These are phyloP conservation scores for Caradrina clavipalpis DNA, from an alignment of 2,888 invertebrate species.

Conservation along the genomic window DNA sequence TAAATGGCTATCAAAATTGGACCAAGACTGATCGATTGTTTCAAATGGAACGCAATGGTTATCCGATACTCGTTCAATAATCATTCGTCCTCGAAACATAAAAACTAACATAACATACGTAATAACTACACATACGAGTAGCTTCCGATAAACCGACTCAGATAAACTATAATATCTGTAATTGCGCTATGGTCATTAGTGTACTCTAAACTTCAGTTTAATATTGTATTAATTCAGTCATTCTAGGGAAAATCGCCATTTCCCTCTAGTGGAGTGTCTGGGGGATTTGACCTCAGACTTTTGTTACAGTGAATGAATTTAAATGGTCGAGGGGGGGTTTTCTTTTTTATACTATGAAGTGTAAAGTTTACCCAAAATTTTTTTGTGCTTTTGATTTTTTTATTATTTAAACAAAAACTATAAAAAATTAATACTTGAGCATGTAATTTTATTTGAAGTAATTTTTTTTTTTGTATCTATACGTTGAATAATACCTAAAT, in stretches of 20 bases:
- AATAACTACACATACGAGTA: conserved; percentile 60
- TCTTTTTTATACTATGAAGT: too few relatives aligned
- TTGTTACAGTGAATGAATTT: too few relatives aligned
- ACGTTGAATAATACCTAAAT: too few relatives aligned
- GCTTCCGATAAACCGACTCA: conserved; percentile 72
- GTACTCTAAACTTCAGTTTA: conserved; percentile 28
- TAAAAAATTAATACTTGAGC: too few relatives aligned
- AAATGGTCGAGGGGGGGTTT: too few relatives aligned
- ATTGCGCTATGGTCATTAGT: conserved; percentile 34
- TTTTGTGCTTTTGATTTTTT: too few relatives aligned
- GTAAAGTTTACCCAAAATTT: too few relatives aligned
- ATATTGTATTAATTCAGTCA: conserved; percentile 10
- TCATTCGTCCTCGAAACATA: conserved; percentile 72
- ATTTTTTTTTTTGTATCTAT: too few relatives aligned
- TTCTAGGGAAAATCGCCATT: conserved; percentile 46
- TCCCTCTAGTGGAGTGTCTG: too few relatives aligned
- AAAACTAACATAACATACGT: conserved; percentile 66
- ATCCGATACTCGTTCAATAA: conserved; percentile 63
- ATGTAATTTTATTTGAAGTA: too few relatives aligned
- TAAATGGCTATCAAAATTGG: conserved; percentile 37
- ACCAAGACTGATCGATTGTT: conserved; percentile 53
- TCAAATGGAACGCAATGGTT: conserved; percentile 57
- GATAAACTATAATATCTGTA: conserved; percentile 57
- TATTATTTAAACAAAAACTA: too few relatives aligned
- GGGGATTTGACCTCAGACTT: too few relatives aligned